phyloP scores from a whole-genome alignment of 2,888 invertebrate species.

The Lepeophtheirus nordmannii region DNA sequence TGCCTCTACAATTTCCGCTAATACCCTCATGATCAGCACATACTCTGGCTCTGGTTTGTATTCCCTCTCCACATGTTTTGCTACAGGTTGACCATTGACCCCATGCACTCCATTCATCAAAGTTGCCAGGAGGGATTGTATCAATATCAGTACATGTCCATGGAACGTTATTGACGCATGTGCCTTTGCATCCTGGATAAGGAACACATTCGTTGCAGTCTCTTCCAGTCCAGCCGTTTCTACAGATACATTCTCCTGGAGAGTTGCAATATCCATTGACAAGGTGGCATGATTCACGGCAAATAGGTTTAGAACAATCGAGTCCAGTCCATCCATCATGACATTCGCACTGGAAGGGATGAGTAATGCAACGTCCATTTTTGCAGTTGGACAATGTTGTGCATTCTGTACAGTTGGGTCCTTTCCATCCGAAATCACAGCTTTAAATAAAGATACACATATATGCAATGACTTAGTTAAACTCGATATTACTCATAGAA shows the following conservation, averaged over 20 bases:
- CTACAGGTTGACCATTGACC: neutral
- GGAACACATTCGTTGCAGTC: constrained; percentile 1
- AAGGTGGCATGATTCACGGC: neutral
- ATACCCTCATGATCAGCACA: neutral
- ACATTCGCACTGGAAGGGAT: neutral
- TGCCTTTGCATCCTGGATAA: neutral
- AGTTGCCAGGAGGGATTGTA: neutral
- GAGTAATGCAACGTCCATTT: constrained; percentile 3
- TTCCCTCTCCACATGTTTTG: neutral
- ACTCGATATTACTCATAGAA: too few relatives aligned
- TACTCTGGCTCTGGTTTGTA: neutral
- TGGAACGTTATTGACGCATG: neutral
- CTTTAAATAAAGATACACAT: neutral
- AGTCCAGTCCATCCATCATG: neutral
- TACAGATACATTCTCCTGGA: constrained; percentile 3
- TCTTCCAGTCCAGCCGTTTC: neutral
- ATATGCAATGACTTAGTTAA: too few relatives aligned
- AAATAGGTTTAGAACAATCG: neutral
- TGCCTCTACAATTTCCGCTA: neutral
- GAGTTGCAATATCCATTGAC: neutral
- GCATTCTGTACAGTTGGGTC: neutral
- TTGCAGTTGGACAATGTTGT: constrained; percentile 1
- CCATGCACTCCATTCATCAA: neutral
- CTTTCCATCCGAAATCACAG: neutral
- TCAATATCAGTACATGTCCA: constrained; percentile 1